A percentile compares a stretch with the other conserved stretches of the same genome.
These are phyloP conservation scores for Nephrotoma flavescens DNA, from an alignment of 2,888 invertebrate genomes.

Conservation along the genomic window DNA sequence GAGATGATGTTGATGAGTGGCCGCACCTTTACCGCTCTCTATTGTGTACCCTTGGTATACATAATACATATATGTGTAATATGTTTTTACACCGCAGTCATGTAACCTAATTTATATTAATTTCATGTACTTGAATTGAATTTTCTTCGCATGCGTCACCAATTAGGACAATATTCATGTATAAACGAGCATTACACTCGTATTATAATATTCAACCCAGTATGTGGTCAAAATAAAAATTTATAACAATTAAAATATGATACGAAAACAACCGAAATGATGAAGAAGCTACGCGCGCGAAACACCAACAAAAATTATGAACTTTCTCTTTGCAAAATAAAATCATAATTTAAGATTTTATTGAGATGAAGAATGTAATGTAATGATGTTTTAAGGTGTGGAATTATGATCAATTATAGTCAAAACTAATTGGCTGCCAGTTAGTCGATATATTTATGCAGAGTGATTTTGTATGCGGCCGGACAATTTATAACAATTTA, in stretches of 20 bases:
- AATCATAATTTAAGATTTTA: background rate
- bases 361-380: background rate
- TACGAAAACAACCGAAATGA: background rate
- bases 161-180: background rate
- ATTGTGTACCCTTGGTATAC: background rate
- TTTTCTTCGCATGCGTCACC: background rate
- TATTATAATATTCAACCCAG: background rate
- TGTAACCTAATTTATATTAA: background rate
- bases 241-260: background rate
- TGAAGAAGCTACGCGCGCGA: background rate
- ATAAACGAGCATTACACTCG: background rate
- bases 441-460: background rate
- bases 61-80: background rate
- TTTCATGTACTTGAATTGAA: background rate
- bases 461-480: background rate
- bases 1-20: background rate
- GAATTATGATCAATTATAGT: background rate
- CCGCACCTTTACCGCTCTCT: background rate
- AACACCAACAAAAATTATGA: background rate
- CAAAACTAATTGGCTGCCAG: background rate
- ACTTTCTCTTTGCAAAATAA: background rate
- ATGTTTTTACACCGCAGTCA: background rate
- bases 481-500: background rate
- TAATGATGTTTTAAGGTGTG: background rate
- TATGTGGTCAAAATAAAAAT: background rate